Base-by-base conservation (phyloP, 2,888 invertebrate species). In the Melinaea marsaeus region DNA sequence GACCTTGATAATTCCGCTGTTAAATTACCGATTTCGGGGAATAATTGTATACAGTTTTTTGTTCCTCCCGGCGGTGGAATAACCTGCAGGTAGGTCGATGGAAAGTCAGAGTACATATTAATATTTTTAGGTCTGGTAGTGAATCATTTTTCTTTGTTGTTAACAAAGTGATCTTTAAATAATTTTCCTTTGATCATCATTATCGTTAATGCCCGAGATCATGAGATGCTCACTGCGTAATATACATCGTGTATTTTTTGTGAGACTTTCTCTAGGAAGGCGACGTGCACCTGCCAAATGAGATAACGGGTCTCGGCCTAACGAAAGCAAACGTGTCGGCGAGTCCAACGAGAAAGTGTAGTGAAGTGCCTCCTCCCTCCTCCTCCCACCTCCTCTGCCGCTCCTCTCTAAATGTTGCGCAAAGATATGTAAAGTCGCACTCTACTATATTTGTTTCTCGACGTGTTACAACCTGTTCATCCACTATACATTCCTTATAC, bases 241-340 rank as follows among this genome's bases (percentile, higher is more conserved):
- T 77, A 83, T 86, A 79, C 83, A 79, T 75, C 77, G 76, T 81
- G 81, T 70, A 72, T 73, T 83, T 83, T 84, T 81, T 81, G 82
- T 84, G 85, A 84, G 83, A 88, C 88, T 89, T 89, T 89, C 89
- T 83, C 86, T 83, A 78, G 76, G 80, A 77, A 75, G 73, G 72
- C 77, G 75, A 77, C 75, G 77, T 78, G 78, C 90, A 90, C 90
- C 90, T 90, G 90, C 85, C 83, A 82, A 88, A 89, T 88, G 86
- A 86, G 85, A 84, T 90, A 88, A 88, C 88, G 88, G 86, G 74
- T 79, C 79, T 80, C 79, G 80, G 78, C 79, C 80, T 79, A 86
- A 88, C 85, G 88, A 90, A 90, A 89, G 89, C 87, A 89, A 90
- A 85, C 84, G 88, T 85, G 81, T 80, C 32, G 9, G 42, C 9